Conservation (phyloP, 2,113 vertebrate species). For the Hylia prasina region DNA sequence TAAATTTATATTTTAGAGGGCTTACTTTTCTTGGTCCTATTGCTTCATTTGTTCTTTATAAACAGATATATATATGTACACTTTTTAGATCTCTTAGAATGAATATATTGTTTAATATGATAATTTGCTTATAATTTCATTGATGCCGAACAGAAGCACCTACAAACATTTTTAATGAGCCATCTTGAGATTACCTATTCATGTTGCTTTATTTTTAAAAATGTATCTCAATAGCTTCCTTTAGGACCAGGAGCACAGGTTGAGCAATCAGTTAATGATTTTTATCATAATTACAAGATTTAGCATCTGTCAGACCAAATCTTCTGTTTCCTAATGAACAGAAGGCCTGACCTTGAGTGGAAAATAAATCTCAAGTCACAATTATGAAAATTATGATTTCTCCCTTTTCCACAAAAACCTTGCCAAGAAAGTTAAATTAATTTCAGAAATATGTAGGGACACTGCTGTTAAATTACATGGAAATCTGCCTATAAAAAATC, state of each 20-base stretch:
- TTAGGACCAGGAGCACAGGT: neutral
- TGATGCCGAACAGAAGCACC: neutral
- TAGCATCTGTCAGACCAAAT: constrained; percentile 35
- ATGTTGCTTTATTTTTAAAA: neutral
- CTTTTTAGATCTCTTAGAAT: neutral
- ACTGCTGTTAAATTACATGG: constrained; percentile 1
- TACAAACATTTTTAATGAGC: neutral
- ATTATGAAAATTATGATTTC: constrained; percentile 41
- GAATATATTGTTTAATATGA: neutral
- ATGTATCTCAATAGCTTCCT: neutral
- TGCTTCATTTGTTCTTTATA: neutral
- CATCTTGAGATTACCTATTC: neutral
- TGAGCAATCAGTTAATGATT: constrained; percentile 50
- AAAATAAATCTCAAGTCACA: constrained; percentile 47
- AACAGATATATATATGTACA: neutral
- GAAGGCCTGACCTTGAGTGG: constrained; percentile 30
- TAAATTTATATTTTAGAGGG: neutral
- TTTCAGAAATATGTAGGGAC: constrained; percentile 16
- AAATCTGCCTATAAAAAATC: constrained; percentile 29
- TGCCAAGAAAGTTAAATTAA: constrained; percentile 32
- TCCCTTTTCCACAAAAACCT: constrained; percentile 38
- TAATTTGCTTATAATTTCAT: neutral
- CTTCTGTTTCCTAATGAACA: constrained; percentile 33
- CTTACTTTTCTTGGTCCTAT: neutral
- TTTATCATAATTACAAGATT: constrained; percentile 52